These are phyloP conservation scores for Pheosia gnoma DNA, from an alignment of 2,888 invertebrate species.

Conservation along the genomic window DNA sequence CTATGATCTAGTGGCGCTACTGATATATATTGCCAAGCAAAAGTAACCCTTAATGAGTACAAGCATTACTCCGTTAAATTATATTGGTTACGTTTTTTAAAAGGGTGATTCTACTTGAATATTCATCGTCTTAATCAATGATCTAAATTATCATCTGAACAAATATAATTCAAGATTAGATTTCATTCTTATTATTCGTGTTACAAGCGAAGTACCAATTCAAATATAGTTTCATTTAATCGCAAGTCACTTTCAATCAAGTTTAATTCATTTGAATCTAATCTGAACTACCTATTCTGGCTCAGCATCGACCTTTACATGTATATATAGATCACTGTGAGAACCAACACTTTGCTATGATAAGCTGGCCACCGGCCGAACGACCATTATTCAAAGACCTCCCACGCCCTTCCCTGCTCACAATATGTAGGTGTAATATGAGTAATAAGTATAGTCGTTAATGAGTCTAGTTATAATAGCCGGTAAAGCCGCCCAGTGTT, in stretches of 20 bases:
- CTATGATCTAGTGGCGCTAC: no score
- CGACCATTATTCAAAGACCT: constrained; percentile 21
- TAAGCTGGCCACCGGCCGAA: constrained; percentile 30
- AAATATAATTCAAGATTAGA: no score
- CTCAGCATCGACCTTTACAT: constrained; percentile 45
- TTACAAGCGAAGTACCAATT: no score
- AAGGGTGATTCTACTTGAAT: no score
- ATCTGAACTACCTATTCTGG: constrained; percentile 34
- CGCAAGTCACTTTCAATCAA: constrained; percentile 30
- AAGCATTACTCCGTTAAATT: no score
- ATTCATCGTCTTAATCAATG: no score
- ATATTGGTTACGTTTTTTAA: no score
- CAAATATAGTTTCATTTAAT: constrained; percentile 16
- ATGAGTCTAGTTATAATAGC: constrained; percentile 49
- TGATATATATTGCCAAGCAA: no score
- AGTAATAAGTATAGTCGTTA: constrained; percentile 15
- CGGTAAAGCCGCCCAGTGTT: constrained; percentile 49
- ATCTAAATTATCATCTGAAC: no score
- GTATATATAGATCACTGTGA: constrained; percentile 47
- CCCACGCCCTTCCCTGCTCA: not conserved
- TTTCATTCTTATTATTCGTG: no score
- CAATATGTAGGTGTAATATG: not conserved
- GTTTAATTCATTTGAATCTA: constrained; percentile 38
- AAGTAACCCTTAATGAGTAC: no score
- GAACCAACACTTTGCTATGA: constrained; percentile 35